Conservation (phyloP, 2,113 vertebrate species). For the Gnathonemus echidnorhynchus region DNA sequence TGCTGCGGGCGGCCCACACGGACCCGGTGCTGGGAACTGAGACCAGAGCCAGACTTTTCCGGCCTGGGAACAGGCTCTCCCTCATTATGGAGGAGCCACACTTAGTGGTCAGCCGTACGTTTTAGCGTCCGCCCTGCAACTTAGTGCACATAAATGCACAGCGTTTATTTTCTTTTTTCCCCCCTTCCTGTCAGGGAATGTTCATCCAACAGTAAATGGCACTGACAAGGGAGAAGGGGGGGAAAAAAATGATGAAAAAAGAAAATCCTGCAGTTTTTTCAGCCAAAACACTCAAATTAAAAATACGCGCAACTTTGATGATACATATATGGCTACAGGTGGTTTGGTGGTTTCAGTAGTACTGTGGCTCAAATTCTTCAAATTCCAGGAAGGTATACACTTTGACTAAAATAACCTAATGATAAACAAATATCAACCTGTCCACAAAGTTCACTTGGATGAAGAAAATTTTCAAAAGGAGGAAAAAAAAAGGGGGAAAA, state of each 20-base stretch:
- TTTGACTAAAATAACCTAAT: neutral
- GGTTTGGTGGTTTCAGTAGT: neutral
- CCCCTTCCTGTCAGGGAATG: slow-evolving; percentile 31
- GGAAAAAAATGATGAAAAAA: slow-evolving; percentile 15
- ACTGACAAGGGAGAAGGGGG: neutral
- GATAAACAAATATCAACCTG: neutral
- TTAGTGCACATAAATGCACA: slow-evolving; percentile 37
- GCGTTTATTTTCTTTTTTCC: slow-evolving; percentile 39
- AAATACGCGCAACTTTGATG: slow-evolving; percentile 20
- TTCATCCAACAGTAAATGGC: slow-evolving; percentile 30
- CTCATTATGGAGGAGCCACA: slow-evolving; percentile 32
- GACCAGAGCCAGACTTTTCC: slow-evolving; percentile 31
- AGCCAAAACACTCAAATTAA: neutral
- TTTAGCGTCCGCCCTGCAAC: slow-evolving; percentile 44
- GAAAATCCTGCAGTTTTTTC: neutral
- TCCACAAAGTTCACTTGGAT: neutral
- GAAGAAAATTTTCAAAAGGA: neutral
- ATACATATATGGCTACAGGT: neutral
- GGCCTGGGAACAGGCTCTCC: slow-evolving; percentile 27
- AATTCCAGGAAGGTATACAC: neutral
- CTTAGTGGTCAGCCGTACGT: slow-evolving; percentile 25
- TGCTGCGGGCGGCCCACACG: slow-evolving; percentile 17
- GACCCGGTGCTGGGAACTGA: slow-evolving; percentile 42
- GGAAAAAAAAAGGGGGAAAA: neutral
- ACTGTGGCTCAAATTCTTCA: neutral